phyloP scores from a whole-genome alignment of 1,140 invertebrate genomes.

The Neelides sp. region DNA sequence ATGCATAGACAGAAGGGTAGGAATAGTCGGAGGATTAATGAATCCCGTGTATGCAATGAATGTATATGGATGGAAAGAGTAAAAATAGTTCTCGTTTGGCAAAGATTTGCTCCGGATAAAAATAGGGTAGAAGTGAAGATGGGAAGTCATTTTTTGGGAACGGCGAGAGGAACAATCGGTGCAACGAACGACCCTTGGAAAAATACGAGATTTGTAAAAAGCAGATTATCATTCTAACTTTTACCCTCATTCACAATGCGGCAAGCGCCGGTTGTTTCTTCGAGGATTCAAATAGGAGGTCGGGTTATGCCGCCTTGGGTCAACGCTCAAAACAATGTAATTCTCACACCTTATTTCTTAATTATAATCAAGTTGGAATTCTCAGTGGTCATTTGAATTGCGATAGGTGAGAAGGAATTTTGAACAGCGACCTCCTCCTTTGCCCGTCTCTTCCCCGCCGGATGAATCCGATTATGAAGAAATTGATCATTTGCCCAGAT shows the following conservation, averaged over 20 bases:
- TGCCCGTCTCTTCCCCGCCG: conserved; percentile 14
- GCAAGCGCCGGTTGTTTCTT: conserved; percentile 19
- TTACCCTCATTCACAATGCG: conserved; percentile 13
- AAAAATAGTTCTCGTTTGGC: conserved; percentile 19
- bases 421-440: conserved; percentile 13
- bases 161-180: too few relatives aligned
- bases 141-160: too few relatives aligned
- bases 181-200: conserved; percentile 5
- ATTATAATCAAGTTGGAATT: too few relatives aligned
- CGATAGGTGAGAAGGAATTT: too few relatives aligned
- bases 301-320: conserved; percentile 26
- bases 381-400: too few relatives aligned
- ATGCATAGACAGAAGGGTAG: too few relatives aligned
- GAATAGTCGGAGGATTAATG: too few relatives aligned
- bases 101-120: conserved; percentile 15
- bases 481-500: conserved; percentile 28
- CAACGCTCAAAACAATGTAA: too few relatives aligned
- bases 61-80: too few relatives aligned
- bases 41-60: too few relatives aligned
- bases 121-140: not conserved
- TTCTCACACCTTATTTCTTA: too few relatives aligned
- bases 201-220: too few relatives aligned
- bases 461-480: conserved; percentile 31
- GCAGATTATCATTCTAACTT: conserved; percentile 4
- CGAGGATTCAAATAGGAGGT: conserved; percentile 18